Base-by-base conservation (phyloP, 2,888 invertebrate species). In the Hofmannophila pseudospretella region DNA sequence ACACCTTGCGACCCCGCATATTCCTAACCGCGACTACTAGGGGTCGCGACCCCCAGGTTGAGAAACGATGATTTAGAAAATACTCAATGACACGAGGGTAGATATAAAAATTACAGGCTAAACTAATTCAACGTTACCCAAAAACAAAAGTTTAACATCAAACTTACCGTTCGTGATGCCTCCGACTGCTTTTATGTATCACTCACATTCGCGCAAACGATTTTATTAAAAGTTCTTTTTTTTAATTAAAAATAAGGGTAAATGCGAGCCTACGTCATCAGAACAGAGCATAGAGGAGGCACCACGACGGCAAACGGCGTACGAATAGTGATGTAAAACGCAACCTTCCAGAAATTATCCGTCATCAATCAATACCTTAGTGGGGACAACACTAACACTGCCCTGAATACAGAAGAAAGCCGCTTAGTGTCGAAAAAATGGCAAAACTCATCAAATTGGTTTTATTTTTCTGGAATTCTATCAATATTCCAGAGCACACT, bases 261-360 rank as follows among this genome's bases (percentile, higher is more conserved):
- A 35, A 23, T 32, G 46, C 48, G 59, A 64, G 64, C 72, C 71
- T 75, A 75, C 84, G 85, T 81, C 82, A 75, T 74, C 78, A 81
- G 85, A 86, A 86, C 85, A 78, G 78, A 81, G 72, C 82, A 82
- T 75, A 81, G 73, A 67, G 77, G 82, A 84, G 84, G 81, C 84
- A 84, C 75, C 81, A 84, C 85, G 82, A 80, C 81, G 80, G 81
- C 69, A 52, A 51, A 48, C 65, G 66, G 63, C 62, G 58, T 41
- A 34, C 33, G 48, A 54, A 20, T 20, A 20, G 12, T 51, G 46
- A 53, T 47, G 44, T 43, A 53, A n/a, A 16, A 57, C 53, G 62
- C 68, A 75, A 70, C 66, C 63, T 66, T 80, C 80, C 80, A 70
- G 58, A 54, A 72, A 75, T 82, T 81, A 63, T 82, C 79, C 71